Conservation (phyloP, 2,797 vertebrate genomes). For the Pseudopleuronectes americanus region DNA sequence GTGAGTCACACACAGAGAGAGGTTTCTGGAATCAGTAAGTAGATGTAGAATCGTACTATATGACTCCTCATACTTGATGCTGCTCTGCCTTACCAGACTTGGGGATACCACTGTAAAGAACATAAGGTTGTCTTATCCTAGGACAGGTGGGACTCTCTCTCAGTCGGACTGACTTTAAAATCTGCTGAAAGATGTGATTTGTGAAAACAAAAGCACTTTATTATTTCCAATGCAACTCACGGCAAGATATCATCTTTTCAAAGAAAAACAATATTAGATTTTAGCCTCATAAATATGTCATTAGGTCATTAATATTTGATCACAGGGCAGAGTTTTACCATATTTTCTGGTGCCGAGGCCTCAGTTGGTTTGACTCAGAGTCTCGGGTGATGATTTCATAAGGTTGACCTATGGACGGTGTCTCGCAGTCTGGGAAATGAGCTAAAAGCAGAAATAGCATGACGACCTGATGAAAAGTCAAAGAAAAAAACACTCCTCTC, state of each 20-base stretch:
- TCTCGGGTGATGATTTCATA: slow-evolving; percentile 41
- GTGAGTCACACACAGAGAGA: too few relatives aligned
- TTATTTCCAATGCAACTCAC: slow-evolving; percentile 23
- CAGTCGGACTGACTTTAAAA: background rate
- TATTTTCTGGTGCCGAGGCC: slow-evolving; percentile 24
- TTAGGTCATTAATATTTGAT: slow-evolving; percentile 56
- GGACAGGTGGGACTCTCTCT: background rate
- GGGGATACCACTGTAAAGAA: background rate
- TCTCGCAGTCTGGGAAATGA: slow-evolving; percentile 47
- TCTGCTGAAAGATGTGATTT: slow-evolving; percentile 1
- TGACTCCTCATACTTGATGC: background rate
- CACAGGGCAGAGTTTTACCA: slow-evolving; percentile 18
- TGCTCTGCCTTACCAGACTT: background rate
- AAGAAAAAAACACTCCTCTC: slow-evolving; percentile 19
- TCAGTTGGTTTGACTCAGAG: slow-evolving; percentile 41
- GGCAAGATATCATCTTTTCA: slow-evolving; percentile 22
- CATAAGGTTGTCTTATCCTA: background rate
- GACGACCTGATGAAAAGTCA: slow-evolving; percentile 41
- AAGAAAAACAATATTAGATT: slow-evolving; percentile 52
- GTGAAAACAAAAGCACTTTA: background rate
- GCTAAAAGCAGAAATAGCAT: slow-evolving; percentile 39
- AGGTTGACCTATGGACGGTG: slow-evolving; percentile 54
- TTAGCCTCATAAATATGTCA: slow-evolving; percentile 57
- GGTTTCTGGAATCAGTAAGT: too few relatives aligned
- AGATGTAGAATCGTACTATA: too few relatives aligned